phyloP scores from a whole-genome alignment of 2,888 invertebrate species.

The Acanthosoma haemorrhoidale region DNA sequence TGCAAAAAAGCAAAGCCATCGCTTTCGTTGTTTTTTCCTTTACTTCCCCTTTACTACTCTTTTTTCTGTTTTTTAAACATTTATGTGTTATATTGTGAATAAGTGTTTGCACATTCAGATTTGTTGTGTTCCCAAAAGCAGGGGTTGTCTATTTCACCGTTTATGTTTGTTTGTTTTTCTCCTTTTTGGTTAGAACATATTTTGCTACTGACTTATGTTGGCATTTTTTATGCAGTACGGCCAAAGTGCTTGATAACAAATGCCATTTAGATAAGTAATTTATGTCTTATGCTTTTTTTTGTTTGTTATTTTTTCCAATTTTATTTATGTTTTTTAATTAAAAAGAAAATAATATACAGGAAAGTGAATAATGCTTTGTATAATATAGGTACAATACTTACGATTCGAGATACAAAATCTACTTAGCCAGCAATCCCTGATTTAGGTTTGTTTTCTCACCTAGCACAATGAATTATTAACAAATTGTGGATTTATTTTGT shows the following conservation, averaged over 20 bases:
- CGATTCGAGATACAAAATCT: too few relatives aligned
- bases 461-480: not conserved
- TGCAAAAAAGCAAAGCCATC: constrained; percentile 29
- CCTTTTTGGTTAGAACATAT: not conserved
- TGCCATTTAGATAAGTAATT: not conserved
- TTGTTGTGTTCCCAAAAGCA: constrained; percentile 22
- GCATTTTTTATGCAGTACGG: constrained; percentile 2
- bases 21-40: constrained; percentile 34
- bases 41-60: constrained; percentile 23
- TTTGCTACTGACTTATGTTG: constrained; percentile 4
- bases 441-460: constrained; percentile 9
- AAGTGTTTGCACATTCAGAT: constrained; percentile 27
- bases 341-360: too few relatives aligned
- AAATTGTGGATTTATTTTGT: not conserved
- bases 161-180: not conserved
- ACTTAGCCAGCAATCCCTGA: constrained; percentile 11
- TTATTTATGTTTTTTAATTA: too few relatives aligned
- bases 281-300: constrained; percentile 1
- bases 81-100: constrained; percentile 32
- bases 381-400: too few relatives aligned
- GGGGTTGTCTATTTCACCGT: constrained; percentile 21
- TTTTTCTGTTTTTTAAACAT: constrained; percentile 27
- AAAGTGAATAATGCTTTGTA: too few relatives aligned
- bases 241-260: constrained; percentile 9
- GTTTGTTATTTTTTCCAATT: too few relatives aligned